Percentiles rank a stretch among this genome's conserved stretches.
These are phyloP conservation scores for Drosophila anomalata DNA, from an alignment of 2,888 invertebrate genomes.

Conservation along the genomic window DNA sequence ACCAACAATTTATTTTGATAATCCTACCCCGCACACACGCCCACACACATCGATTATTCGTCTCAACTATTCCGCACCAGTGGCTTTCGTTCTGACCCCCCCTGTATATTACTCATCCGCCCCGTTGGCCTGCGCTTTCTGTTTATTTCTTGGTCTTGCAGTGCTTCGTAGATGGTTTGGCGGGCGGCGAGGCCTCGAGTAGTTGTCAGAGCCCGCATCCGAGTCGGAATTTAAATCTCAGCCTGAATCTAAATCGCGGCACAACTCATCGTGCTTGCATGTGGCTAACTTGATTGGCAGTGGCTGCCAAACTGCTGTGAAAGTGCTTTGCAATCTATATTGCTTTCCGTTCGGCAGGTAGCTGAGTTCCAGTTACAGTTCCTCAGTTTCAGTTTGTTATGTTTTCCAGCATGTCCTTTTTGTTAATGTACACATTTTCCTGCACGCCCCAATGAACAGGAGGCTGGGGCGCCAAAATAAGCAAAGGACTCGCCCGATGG, in stretches of 20 bases:
- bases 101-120: constrained; percentile 15
- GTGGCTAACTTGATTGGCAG: constrained; percentile 63
- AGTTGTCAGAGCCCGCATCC: constrained; percentile 56
- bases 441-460: constrained; percentile 45
- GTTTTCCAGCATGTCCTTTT: constrained; percentile 35
- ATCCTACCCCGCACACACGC: not conserved
- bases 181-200: constrained; percentile 59
- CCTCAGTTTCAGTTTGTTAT: not conserved
- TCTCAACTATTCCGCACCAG: not conserved
- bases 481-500: constrained; percentile 38
- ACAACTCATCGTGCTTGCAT: constrained; percentile 66
- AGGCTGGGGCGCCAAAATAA: constrained; percentile 22
- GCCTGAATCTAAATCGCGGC: constrained; percentile 42
- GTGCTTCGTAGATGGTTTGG: constrained; percentile 73
- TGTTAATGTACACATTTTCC: constrained; percentile 40
- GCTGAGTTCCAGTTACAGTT: constrained; percentile 14
- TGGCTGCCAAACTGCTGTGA: constrained; percentile 21
- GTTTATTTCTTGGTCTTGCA: constrained; percentile 54
- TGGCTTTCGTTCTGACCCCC: constrained; percentile 11
- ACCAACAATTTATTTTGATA: not conserved
- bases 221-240: constrained; percentile 29
- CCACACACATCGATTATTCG: not conserved
- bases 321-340: constrained; percentile 55
- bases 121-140: constrained; percentile 9
- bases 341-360: constrained; percentile 49